Evolutionary conservation across 2,888 invertebrate genomes (phyloP).

Genomic region (Apodemia duryi): DNA sequence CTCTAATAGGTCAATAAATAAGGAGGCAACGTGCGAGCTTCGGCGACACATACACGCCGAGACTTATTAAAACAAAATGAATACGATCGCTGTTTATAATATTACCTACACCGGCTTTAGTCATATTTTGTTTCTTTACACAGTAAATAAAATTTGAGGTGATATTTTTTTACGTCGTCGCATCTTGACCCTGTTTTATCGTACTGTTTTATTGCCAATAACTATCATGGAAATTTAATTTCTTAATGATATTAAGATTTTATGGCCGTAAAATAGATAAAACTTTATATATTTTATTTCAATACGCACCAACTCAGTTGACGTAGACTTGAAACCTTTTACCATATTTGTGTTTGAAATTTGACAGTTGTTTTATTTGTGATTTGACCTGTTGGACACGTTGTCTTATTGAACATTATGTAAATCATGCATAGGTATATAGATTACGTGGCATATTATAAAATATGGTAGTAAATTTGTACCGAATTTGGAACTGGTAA

Average conservation of each 20-base stretch:
- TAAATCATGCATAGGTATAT: too few relatives aligned
- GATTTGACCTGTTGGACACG: too few relatives aligned
- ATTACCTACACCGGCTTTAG: constrained; percentile 47
- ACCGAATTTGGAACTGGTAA: too few relatives aligned
- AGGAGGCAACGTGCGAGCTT: constrained; percentile 74
- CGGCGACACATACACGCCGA: constrained; percentile 70
- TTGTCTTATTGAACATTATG: too few relatives aligned
- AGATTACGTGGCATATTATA: too few relatives aligned
- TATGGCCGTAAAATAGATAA: constrained; percentile 20
- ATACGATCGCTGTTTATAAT: constrained; percentile 59
- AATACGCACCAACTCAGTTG: neutral
- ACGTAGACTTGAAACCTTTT: neutral
- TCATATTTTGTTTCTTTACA: constrained; percentile 30
- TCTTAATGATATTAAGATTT: constrained; percentile 23
- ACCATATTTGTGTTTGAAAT: neutral
- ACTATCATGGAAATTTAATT: constrained; percentile 18
- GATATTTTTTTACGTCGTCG: constrained; percentile 19
- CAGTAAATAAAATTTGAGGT: constrained; percentile 26
- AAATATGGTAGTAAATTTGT: too few relatives aligned
- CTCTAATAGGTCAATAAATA: constrained; percentile 80
- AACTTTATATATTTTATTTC: constrained; percentile 5
- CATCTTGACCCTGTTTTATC: constrained; percentile 20
- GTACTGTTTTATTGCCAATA: constrained; percentile 19
- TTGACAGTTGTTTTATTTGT: neutral
- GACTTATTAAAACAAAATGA: constrained; percentile 72